Evolutionary conservation across 2,113 vertebrate genomes (phyloP), one percentile per base, ranked within the genome.

Genomic region (Protobothrops mucrosquamatus): DNA sequence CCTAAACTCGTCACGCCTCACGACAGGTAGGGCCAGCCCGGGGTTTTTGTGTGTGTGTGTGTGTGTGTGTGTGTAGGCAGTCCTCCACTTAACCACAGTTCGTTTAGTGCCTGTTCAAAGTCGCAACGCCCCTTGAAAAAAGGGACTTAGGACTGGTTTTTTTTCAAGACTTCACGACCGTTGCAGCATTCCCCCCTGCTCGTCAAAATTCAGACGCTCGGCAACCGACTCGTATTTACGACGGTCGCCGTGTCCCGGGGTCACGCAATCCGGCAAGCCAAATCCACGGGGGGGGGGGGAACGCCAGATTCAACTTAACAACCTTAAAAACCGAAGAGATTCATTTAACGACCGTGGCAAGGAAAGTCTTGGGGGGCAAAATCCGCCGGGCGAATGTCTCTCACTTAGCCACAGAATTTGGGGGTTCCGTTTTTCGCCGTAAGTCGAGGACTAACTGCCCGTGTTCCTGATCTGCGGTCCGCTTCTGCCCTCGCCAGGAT

Each of bases 1-100:
- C 99, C 99, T 0, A 99, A 99, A 95, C 97, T 99, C 88, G 99
- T 99, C 94, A 99, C 99, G 0, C 99, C 99, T 6, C 99, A 99
- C 0, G 99, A 99, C 98, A 98, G 99, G 99, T 99, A 56, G 0
- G 86, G n/a, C 0, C 20, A 3, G 15, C 15, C 74, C 0, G 2
- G 26, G 48, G 48, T 1, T 9, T 10, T 9, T 51, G 8, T 51
- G 48, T 9, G 48, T 51, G 48, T 51, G 48, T 51, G 48, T 8
- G 7, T 1, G 48, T 8, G 48, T 1, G 48, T 5, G 48, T 9
- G 8, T 51, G 48, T 9, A 51, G 61, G 61, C 26, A n/a, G 5
- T 15, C 11, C 29, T 69, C 2, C 1, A n/a, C 61, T n/a, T 64
- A n/a, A 11, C 29, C 8, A n/a, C 61, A 64, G 61, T n/a, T 64